Conservation (phyloP, 2,888 invertebrate genomes). For the Koerneria pararmatus region DNA sequence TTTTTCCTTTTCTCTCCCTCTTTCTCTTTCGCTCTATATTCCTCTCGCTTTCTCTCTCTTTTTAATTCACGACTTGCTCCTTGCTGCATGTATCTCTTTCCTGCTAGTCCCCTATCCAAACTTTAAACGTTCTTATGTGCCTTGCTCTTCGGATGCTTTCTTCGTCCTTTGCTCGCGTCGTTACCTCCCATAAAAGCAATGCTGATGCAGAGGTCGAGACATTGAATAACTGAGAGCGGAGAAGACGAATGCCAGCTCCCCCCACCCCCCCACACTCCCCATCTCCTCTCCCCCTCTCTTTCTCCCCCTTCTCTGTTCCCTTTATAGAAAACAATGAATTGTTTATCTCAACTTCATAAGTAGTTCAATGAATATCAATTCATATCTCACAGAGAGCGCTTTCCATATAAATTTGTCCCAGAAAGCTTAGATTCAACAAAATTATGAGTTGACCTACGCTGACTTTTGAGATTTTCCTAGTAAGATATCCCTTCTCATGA, state of each 20-base stretch:
- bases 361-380: not conserved
- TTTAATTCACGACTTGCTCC: not conserved
- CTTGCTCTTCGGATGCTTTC: not conserved
- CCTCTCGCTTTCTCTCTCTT: not conserved
- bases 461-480: too few species aligned
- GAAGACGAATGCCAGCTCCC: not conserved
- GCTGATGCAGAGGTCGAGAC: too few species aligned
- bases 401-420: too few species aligned
- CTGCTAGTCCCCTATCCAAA: not conserved
- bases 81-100: not conserved
- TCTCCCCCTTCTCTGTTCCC: constrained; percentile 12
- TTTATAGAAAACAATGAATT: not conserved
- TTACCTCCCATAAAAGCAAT: not conserved
- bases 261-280: not conserved
- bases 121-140: not conserved
- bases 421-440: too few species aligned
- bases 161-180: constrained; percentile 2
- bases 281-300: constrained; percentile 1
- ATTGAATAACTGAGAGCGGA: too few species aligned
- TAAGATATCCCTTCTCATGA: too few species aligned
- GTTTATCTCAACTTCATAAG: not conserved
- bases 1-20: constrained; percentile 10
- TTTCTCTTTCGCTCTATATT: constrained; percentile 7
- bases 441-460: too few species aligned
- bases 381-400: too few species aligned